phyloP scores from a whole-genome alignment of 2,888 invertebrate genomes.

The Diadromus collaris region DNA sequence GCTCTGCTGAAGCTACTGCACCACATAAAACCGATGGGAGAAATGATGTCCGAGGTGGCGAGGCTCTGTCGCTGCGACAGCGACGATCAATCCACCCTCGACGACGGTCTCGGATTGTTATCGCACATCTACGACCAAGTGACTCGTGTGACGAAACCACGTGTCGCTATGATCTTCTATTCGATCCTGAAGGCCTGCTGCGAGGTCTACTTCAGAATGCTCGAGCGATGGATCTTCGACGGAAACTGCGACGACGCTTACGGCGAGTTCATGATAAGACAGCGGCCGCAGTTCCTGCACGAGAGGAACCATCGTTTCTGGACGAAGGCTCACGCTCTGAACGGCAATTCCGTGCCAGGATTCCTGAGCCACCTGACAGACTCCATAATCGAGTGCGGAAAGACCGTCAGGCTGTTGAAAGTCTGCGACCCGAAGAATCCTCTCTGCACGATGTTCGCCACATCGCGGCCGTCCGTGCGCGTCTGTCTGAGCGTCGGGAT shows the following conservation, averaged over 20 bases:
- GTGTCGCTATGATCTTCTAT: constrained; percentile 82
- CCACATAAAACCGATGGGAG: constrained; percentile 71
- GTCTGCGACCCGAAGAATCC: constrained; percentile 86
- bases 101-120: constrained; percentile 83
- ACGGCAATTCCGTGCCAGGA: constrained; percentile 82
- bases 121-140: constrained; percentile 86
- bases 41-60: constrained; percentile 73
- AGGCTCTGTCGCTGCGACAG: constrained; percentile 72
- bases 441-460: constrained; percentile 81
- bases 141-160: constrained; percentile 82
- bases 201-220: constrained; percentile 84
- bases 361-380: constrained; percentile 85
- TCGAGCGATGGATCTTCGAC: constrained; percentile 93
- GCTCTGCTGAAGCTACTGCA: constrained; percentile 69
- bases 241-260: constrained; percentile 90
- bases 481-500: constrained; percentile 82
- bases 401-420: constrained; percentile 87
- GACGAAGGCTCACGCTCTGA: constrained; percentile 84
- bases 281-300: constrained; percentile 85
- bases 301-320: constrained; percentile 85
- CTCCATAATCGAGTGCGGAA: constrained; percentile 88
- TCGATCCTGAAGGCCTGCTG: constrained; percentile 82
- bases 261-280: constrained; percentile 92
- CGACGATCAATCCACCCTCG: constrained; percentile 63
- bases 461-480: constrained; percentile 81